Conservation (phyloP, 2,113 vertebrate genomes). For the Callocephalon fimbriatum region DNA sequence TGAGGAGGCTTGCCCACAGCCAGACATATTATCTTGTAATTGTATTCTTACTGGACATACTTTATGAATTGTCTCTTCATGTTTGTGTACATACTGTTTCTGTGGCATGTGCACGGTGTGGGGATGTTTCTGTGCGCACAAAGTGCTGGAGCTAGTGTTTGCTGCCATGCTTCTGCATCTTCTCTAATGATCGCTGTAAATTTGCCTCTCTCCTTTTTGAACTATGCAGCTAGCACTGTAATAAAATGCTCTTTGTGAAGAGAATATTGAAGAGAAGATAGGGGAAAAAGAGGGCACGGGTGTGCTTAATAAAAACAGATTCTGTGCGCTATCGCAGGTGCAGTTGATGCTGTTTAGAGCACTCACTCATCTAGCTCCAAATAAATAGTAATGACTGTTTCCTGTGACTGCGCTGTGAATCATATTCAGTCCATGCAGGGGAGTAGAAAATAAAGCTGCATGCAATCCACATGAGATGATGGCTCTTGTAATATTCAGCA, state of each 20-base stretch:
- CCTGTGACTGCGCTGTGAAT: slow-evolving; percentile 53
- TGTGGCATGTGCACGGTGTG: rapidly evolving
- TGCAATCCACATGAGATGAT: slow-evolving; percentile 45
- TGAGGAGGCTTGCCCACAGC: neutral
- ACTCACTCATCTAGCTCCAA: slow-evolving; percentile 49
- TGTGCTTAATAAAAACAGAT: slow-evolving; percentile 36
- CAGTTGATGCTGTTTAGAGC: slow-evolving; percentile 54
- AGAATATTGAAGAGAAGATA: slow-evolving; percentile 42
- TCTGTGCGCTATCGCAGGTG: neutral
- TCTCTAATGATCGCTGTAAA: neutral
- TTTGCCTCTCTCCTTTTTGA: slow-evolving; percentile 30
- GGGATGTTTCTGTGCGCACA: neutral
- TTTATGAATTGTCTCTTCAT: neutral
- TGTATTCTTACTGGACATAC: neutral
- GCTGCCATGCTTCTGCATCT: slow-evolving; percentile 6
- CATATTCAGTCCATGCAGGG: slow-evolving; percentile 58
- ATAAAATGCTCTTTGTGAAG: slow-evolving; percentile 50
- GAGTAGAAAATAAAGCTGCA: slow-evolving; percentile 63
- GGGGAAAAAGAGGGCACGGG: neutral
- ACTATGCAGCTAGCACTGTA: neutral
- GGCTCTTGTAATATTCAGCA: slow-evolving; percentile 62
- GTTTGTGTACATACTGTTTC: neutral
- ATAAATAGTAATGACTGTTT: slow-evolving; percentile 72
- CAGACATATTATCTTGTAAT: neutral
- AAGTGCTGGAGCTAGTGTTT: neutral